Evolutionary conservation across 2,797 vertebrate genomes (phyloP).

Genomic region (Sebastes reedi): DNA sequence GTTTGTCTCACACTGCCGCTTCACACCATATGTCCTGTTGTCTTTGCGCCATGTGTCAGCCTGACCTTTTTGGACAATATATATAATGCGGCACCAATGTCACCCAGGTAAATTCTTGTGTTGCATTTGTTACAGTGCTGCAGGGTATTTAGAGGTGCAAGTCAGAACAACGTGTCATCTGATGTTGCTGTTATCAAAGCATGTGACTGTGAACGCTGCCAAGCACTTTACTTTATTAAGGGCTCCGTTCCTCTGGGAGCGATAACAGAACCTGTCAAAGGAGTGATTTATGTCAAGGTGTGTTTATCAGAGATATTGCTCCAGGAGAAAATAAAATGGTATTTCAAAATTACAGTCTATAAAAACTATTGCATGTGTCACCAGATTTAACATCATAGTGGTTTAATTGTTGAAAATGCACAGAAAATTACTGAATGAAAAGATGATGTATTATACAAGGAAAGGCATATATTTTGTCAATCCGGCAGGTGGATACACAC

Average conservation of each 20-base stretch:
- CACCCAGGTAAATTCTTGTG: not conserved
- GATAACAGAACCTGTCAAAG: constrained; percentile 21
- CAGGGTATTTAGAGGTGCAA: constrained; percentile 35
- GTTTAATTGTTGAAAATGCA: constrained; percentile 34
- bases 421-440: constrained; percentile 2
- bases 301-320: constrained; percentile 26
- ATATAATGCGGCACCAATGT: constrained; percentile 9
- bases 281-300: constrained; percentile 44
- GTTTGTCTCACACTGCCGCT: not conserved
- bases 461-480: constrained; percentile 26
- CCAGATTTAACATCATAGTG: constrained; percentile 50
- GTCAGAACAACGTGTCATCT: constrained; percentile 52
- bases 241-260: constrained; percentile 1
- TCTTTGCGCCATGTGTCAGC: not conserved
- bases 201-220: constrained; percentile 19
- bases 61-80: not conserved
- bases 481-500: constrained; percentile 26
- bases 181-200: constrained; percentile 38
- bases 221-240: constrained; percentile 45
- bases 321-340: constrained; percentile 16
- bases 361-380: constrained; percentile 1
- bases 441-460: constrained; percentile 8
- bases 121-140: constrained; percentile 18
- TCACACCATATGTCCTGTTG: constrained; percentile 9
- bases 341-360: constrained; percentile 5